Evolutionary conservation across 1,140 invertebrate species (phyloP).

Genomic region (Helicoverpa armigera): DNA sequence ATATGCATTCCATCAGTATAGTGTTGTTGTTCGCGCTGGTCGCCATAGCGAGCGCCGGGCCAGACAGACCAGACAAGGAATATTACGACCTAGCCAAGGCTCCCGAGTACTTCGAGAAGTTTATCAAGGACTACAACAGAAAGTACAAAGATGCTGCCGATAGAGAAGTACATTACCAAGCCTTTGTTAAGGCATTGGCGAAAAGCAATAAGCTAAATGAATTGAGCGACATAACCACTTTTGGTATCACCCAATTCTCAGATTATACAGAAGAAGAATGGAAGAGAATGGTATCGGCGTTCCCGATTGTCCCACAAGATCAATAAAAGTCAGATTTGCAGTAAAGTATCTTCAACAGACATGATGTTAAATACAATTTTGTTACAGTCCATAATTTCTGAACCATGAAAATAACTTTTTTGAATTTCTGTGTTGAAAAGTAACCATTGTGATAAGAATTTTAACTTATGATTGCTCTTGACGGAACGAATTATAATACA

Average conservation of each 20-base stretch:
- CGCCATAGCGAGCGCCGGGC: neutral
- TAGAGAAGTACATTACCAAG: neutral
- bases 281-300: constrained; percentile 52
- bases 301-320: constrained; percentile 15
- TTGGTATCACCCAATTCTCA: neutral
- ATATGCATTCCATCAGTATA: neutral
- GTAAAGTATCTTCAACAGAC: too few species aligned
- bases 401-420: too few species aligned
- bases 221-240: neutral
- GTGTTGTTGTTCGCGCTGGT: neutral
- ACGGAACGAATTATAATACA: too few species aligned
- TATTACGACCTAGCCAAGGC: constrained; percentile 1
- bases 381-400: too few species aligned
- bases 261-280: neutral
- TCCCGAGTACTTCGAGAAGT: constrained; percentile 6
- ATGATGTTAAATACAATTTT: too few species aligned
- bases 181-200: neutral
- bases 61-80: neutral
- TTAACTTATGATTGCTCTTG: too few species aligned
- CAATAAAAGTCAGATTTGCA: constrained; percentile 2
- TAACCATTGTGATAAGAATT: too few species aligned
- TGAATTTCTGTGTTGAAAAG: too few species aligned
- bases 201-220: neutral
- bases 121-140: neutral
- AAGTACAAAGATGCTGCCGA: neutral